Evolutionary conservation across 2,113 vertebrate genomes (phyloP), one percentile per base, ranked within the genome.

Genomic region (Chrysemys picta): DNA sequence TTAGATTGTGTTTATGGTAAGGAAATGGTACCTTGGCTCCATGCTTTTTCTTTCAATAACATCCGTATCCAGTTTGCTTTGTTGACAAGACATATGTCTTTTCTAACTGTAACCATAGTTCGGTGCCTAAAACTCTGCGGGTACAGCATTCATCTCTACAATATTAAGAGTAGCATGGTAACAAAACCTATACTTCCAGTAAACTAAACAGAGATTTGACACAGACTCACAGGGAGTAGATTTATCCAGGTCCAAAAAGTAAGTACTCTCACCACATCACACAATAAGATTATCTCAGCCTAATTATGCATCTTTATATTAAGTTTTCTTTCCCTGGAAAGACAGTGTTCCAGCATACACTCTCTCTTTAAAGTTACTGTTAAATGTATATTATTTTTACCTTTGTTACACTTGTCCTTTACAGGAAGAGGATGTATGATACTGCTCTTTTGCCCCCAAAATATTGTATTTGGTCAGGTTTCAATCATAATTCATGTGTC

Each of bases 181-280:
- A 72, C 35, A 79, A 72, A 72, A 59, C 31, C 13, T 27, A 1
- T 38, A 52, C 87, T n/a, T 97, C 62, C 52, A 62, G 14, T 53
- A 82, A 95, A 88, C 42, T 80, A 54, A 79, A 82, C 78, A 42
- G 88, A 90, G 45, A n/a, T 65, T 59, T 1, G 0, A 25, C 54
- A 47, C 13, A 82, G 49, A 79, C 75, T 96, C 89, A 82, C 80
- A 81, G 90, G 86, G 88, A 94, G 87, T 16, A 90, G 27, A 35
- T 89, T 56, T 72, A 50, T 94, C 11, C 72, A 86, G 35, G 14
- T 94, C 93, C 45, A 84, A 83, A 38, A 79, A 93, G 47, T 59
- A 93, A 85, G 93, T 91, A 42, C 13, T 47, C 56, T 21, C 24
- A 81, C 54, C 5, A 11, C 59, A 19, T 93, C 5, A 2, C 27